Base-by-base conservation (phyloP, 2,797 vertebrate species). In the Glossophaga mutica region DNA sequence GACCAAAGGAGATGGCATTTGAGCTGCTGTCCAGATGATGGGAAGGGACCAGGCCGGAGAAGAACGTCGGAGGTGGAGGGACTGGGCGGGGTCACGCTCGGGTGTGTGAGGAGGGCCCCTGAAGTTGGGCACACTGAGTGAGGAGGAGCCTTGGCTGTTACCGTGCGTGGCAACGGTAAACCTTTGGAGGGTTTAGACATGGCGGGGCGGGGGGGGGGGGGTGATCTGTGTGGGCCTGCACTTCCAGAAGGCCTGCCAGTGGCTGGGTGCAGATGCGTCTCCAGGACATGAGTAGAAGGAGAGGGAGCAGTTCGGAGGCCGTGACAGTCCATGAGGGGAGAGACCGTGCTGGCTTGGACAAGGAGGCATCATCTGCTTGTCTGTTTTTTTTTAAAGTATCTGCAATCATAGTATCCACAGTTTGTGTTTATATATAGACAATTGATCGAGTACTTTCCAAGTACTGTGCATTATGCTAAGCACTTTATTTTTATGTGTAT, bases 101-200 rank as follows among this genome's bases (percentile, higher is more conserved):
- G 50, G 3, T 4, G 0, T 46, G 5, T 34, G 48, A 46, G n/a
- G 42, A 59, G 15, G 39, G n/a, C 55, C 29, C 2, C 3, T 1
- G 0, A 4, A 24, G 26, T 50, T 4, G 22, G 48, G 37, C 62
- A 19, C 37, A 2, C 7, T 6, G 78, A 37, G 37, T 65, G 16
- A 22, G 77, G 37, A 11, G 15, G 55, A 44, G 9, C 32, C 76
- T 55, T 32, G 81, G 29, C 18, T 18, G 5, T 55, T 29, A 2
- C 50, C 32, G 3, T 22, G 2, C 9, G 15, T 29, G 42, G 62
- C 6, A 3, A 1, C 12, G 21, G 82, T 16, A 16, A 78, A 37
- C 24, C 44, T 70, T 3, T 32, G 39, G 68, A 67, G 76, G 34
- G 39, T 42, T 42, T 89, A 22, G 18, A 19, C 14, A 5, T 1